Evolutionary conservation across 2,113 vertebrate genomes (phyloP).

Genomic region (Macrotus californicus): DNA sequence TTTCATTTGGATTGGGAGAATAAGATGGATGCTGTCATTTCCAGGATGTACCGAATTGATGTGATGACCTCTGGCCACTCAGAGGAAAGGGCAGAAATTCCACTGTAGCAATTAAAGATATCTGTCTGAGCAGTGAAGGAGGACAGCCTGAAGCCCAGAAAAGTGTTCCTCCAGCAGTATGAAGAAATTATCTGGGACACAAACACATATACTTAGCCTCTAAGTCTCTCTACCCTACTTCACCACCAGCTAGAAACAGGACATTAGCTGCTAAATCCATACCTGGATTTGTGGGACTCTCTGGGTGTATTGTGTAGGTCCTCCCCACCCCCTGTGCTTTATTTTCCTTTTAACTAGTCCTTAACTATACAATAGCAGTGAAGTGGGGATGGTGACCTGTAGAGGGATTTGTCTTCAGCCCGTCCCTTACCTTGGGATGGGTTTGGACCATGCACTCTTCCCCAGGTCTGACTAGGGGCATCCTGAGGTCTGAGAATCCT

Average conservation of each 20-base stretch:
- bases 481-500: not conserved
- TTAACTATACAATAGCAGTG: not conserved
- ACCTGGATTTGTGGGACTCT: not conserved
- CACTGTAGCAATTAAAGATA: not conserved
- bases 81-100: not conserved
- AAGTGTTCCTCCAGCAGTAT: not conserved
- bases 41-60: not conserved
- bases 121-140: not conserved
- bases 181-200: not conserved
- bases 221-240: not conserved
- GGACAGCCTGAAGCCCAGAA: not conserved
- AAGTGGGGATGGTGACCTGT: rapidly evolving
- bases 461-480: rapidly evolving
- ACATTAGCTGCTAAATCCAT: not conserved
- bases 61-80: not conserved
- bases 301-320: not conserved
- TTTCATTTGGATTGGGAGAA: not conserved
- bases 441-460: not conserved
- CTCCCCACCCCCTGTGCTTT: not conserved
- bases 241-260: not conserved
- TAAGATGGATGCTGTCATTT: not conserved
- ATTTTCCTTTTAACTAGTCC: not conserved
- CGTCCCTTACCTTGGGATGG: too few relatives aligned
- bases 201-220: not conserved
- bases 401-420: not conserved